phyloP scores from a whole-genome alignment of 2,113 vertebrate genomes.

The Psephotus haematonotus region DNA sequence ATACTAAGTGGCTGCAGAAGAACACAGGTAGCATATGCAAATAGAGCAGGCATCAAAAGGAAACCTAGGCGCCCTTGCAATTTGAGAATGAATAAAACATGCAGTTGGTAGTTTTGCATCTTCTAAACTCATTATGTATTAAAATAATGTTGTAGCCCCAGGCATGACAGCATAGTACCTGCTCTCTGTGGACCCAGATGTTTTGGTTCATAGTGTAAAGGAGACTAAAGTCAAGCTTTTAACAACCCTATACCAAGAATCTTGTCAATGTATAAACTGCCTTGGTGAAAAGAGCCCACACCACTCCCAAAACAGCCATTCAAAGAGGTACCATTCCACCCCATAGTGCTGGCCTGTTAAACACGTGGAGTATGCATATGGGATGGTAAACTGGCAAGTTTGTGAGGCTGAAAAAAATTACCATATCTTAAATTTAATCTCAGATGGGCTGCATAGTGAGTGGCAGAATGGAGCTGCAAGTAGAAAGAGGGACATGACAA shows the following conservation, averaged over 20 bases:
- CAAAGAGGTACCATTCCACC: neutral
- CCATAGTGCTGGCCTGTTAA: neutral
- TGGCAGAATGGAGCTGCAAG: neutral
- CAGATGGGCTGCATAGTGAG: neutral
- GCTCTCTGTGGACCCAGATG: neutral
- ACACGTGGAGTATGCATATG: neutral
- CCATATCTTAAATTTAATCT: neutral
- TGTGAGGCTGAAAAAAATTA: neutral
- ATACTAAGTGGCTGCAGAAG: constrained; percentile 31
- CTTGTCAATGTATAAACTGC: neutral
- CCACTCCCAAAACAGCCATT: neutral
- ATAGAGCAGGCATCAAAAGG: constrained; percentile 52
- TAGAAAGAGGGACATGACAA: neutral
- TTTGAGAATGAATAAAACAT: constrained; percentile 55
- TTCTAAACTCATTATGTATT: constrained; percentile 24
- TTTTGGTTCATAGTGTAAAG: neutral
- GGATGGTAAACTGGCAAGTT: neutral
- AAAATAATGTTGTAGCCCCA: neutral
- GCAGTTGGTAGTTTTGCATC: neutral
- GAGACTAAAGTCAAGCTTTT: neutral
- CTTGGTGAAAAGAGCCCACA: neutral
- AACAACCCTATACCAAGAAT: neutral
- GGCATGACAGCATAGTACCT: neutral
- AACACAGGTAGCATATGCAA: constrained; percentile 41
- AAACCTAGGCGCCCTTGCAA: neutral